Evolutionary conservation across 2,888 invertebrate genomes (phyloP), one percentile per base, ranked within the genome.

Genomic region (Hipparchia sbordonii): DNA sequence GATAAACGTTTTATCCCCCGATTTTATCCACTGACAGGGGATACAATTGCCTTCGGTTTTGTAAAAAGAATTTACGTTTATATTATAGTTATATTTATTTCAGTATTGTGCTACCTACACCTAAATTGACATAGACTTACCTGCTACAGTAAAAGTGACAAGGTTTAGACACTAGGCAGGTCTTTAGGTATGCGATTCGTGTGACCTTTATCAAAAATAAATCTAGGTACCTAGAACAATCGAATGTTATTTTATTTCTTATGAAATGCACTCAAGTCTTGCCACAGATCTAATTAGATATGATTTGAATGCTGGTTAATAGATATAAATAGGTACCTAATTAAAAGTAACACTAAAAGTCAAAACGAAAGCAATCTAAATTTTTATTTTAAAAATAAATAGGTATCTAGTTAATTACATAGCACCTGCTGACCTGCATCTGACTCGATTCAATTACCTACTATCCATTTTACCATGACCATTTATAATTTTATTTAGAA

Each of bases 191-290:
- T 62, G 23, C 54, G 23, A 33, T 5, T 12, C 63, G 54, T 12
- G 9, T 59, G 67, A 74, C 65, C 70, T 72, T 59, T 67, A 7
- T 57, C 23, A 56, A 67, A 72, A 56, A 51, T 67, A 61, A 74
- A 66, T 70, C 23, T 51, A 68, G 48, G 61, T 70, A 63, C 12
- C 7, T 52, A 66, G 46, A 60, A 67, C 63, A 70, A 70, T 72
- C 72, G 48, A 65, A 67, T 72, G 52, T 68, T 65, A 70, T 67
- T 63, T 70, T 65, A 70, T 67, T 63, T 70, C 10, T 74, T 70
- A 57, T 70, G 74, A 74, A 72, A 74, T 70, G 45, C 67, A 52
- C 57, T 72, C 10, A 45, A 62, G 9, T 67, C 52, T 74, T 72
- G 70, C 59, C 54, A 67, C 56, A 71, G 67, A 33, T 70, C 60